These are phyloP conservation scores for Oenanthe oenanthe DNA, from an alignment of 2,113 vertebrate species.

Conservation along the genomic window DNA sequence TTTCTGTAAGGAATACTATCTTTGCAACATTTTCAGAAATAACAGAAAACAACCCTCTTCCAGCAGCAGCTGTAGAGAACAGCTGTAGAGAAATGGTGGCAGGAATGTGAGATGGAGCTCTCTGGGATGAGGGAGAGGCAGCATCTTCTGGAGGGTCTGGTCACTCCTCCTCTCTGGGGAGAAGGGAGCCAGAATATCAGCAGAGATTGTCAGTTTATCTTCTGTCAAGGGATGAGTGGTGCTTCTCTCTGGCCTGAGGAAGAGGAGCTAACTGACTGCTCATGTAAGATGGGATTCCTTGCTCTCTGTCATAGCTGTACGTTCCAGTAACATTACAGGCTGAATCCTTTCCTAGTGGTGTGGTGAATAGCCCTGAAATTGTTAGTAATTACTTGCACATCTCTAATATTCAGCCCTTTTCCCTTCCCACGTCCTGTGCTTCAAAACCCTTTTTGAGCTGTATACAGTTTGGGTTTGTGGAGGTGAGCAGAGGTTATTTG, in stretches of 20 bases:
- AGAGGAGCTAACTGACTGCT: neutral
- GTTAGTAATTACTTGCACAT: neutral
- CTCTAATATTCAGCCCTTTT: neutral
- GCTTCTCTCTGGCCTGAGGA: neutral
- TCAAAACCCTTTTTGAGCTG: conserved; percentile 50
- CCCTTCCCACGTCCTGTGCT: neutral
- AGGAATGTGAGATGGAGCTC: neutral
- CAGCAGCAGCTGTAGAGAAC: neutral
- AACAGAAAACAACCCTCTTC: neutral
- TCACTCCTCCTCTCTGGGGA: neutral
- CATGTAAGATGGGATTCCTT: neutral
- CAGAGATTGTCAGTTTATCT: neutral
- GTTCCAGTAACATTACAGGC: neutral
- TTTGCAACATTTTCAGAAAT: neutral
- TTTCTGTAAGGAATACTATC: neutral
- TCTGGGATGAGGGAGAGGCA: neutral
- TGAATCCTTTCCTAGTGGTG: conserved; percentile 4
- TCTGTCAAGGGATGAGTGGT: neutral
- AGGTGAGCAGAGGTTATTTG: conserved; percentile 52
- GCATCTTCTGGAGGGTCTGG: neutral
- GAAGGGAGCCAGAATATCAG: neutral
- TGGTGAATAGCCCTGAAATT: conserved; percentile 39
- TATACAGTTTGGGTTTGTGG: conserved; percentile 27
- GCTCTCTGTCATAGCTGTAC: neutral
- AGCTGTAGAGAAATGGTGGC: neutral